These are phyloP conservation scores for Pipra filicauda DNA, from an alignment of 2,113 vertebrate species.

Conservation along the genomic window DNA sequence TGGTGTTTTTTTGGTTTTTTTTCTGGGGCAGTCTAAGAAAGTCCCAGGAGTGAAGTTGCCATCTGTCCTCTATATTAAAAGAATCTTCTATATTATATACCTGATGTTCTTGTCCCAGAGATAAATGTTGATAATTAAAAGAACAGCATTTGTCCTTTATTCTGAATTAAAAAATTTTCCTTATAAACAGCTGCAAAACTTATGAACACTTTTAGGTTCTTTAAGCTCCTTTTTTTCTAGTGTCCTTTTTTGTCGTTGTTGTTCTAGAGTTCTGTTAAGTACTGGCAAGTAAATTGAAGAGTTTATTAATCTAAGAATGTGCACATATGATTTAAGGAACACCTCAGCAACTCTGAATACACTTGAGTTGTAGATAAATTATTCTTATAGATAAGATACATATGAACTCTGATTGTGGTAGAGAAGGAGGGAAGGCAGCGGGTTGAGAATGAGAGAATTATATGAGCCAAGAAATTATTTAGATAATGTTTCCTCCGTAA, in stretches of 20 bases:
- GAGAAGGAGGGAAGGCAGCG: background rate
- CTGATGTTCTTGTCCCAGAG: slow-evolving; percentile 79
- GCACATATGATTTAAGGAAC: background rate
- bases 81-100: slow-evolving; percentile 72
- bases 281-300: background rate
- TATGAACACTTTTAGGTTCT: background rate
- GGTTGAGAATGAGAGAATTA: background rate
- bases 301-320: background rate
- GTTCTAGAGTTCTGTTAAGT: background rate
- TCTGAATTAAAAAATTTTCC: slow-evolving; percentile 40
- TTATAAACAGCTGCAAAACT: background rate
- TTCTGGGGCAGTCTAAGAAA: slow-evolving; percentile 68
- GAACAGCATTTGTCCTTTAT: slow-evolving; percentile 73
- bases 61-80: slow-evolving; percentile 82
- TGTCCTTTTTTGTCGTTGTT: background rate
- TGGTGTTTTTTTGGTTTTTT: background rate
- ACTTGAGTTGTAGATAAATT: background rate
- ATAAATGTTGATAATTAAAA: slow-evolving; percentile 83
- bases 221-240: background rate
- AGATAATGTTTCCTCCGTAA: background rate
- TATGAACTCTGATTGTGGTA: background rate
- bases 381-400: background rate
- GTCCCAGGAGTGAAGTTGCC: slow-evolving; percentile 75
- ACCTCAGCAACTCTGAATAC: background rate
- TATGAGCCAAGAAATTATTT: background rate